A percentile compares a stretch with the other conserved stretches of the same genome.
phyloP scores from a whole-genome alignment of 2,888 invertebrate species.

The Apamea crenata region DNA sequence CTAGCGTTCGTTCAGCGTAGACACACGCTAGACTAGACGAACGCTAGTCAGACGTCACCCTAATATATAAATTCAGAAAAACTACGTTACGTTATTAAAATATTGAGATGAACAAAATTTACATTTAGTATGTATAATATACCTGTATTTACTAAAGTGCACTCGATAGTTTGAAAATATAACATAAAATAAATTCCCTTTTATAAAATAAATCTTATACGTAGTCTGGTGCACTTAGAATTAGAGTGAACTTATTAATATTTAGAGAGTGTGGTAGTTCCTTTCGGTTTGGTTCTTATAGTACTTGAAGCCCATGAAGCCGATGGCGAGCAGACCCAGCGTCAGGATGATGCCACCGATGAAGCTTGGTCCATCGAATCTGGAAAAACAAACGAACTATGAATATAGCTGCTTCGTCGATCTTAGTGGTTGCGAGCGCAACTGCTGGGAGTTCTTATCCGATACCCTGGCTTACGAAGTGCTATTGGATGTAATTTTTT shows the following conservation, averaged over 20 bases:
- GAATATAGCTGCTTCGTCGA: background rate
- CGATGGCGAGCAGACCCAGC: constrained; percentile 94
- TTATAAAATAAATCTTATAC: constrained; percentile 64
- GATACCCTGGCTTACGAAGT: background rate
- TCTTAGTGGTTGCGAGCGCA: background rate
- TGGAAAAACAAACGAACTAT: constrained; percentile 71
- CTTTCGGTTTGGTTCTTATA: constrained; percentile 96
- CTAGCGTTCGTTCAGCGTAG: constrained; percentile 20
- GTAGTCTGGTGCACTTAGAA: constrained; percentile 82
- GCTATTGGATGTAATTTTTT: background rate
- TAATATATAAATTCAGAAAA: constrained; percentile 57
- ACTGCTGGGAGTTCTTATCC: background rate
- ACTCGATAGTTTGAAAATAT: constrained; percentile 53
- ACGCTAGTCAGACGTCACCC: constrained; percentile 21
- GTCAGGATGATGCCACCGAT: constrained; percentile 96
- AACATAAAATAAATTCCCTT: constrained; percentile 63
- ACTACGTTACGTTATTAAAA: constrained; percentile 51
- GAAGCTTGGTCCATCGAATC: constrained; percentile 94
- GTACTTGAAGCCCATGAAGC: constrained; percentile 96
- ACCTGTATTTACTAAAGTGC: constrained; percentile 67
- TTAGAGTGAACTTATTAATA: constrained; percentile 49
- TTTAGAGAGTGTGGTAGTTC: constrained; percentile 97
- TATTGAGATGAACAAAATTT: constrained; percentile 60
- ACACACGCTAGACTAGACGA: background rate
- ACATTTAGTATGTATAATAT: constrained; percentile 40